Conservation (phyloP, 1,140 invertebrate species). For the Lepidurus couesii region DNA sequence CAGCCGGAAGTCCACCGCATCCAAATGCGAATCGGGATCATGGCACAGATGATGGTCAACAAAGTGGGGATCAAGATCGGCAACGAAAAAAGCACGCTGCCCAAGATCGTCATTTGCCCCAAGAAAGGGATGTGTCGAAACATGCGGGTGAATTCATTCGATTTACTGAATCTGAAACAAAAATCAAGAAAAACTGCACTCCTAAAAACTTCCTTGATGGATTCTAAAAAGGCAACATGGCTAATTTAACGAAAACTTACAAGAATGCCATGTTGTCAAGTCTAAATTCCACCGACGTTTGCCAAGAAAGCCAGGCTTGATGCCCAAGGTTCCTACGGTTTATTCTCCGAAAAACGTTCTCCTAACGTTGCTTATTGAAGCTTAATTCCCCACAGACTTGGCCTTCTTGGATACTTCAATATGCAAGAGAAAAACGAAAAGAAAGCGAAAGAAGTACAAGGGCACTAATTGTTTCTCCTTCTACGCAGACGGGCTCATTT, state of each 20-base stretch:
- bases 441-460: too few relatives aligned
- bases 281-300: not conserved
- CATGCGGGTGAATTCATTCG: not conserved
- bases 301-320: not conserved
- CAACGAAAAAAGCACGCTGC: not conserved
- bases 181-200: not conserved
- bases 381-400: too few relatives aligned
- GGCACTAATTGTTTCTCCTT: too few relatives aligned
- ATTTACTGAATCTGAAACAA: not conserved
- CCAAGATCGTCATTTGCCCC: not conserved
- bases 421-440: too few relatives aligned
- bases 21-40: conserved; percentile 31
- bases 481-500: too few relatives aligned
- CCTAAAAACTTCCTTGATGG: not conserved
- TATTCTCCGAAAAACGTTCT: not conserved
- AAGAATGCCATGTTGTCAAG: not conserved
- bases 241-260: not conserved
- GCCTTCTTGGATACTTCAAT: too few relatives aligned
- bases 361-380: not conserved
- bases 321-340: too few relatives aligned
- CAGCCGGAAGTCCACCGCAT: conserved; percentile 5
- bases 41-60: not conserved
- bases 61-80: conserved; percentile 22
- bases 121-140: conserved; percentile 16
- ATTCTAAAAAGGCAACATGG: not conserved